Percentiles rank a stretch among this genome's conserved stretches.
These are phyloP conservation scores for Caracal caracal DNA, from an alignment of 2,113 vertebrate species.

Conservation along the genomic window DNA sequence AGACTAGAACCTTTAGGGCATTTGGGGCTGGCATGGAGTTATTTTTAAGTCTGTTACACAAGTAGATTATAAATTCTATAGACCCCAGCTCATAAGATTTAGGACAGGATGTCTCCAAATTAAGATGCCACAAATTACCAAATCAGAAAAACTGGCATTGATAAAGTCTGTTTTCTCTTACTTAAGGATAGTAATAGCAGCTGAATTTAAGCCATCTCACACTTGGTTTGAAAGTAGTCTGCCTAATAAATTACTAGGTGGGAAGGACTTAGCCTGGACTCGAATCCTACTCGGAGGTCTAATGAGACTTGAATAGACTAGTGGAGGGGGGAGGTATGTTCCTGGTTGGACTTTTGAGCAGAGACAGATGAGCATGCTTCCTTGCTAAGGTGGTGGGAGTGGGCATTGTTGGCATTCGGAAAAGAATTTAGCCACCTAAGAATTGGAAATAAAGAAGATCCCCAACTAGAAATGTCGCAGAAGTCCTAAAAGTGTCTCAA, in stretches of 20 bases:
- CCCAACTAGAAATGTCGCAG: conserved; percentile 49
- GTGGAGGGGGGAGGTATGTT: accelerated
- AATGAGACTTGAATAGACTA: neutral
- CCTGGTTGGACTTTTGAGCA: neutral
- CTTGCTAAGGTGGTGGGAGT: neutral
- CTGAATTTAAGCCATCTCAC: neutral
- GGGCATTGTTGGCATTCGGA: neutral
- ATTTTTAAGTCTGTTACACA: neutral
- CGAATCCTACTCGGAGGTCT: neutral
- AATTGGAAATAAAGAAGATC: conserved; percentile 31
- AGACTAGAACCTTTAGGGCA: neutral
- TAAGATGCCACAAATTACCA: neutral
- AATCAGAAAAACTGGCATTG: neutral
- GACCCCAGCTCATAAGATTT: neutral
- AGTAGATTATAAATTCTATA: neutral
- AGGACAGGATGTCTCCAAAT: neutral
- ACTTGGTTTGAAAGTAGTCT: neutral
- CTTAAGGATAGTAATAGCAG: neutral
- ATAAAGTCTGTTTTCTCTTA: neutral
- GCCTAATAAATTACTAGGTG: neutral
- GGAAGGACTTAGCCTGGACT: neutral
- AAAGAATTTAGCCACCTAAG: neutral
- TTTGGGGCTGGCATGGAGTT: neutral
- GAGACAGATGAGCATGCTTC: neutral
- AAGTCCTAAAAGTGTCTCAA: conserved; percentile 71